Percentiles rank a stretch among this genome's conserved stretches.
phyloP scores from a whole-genome alignment of 2,113 vertebrate genomes.

The Burhinus oedicnemus region DNA sequence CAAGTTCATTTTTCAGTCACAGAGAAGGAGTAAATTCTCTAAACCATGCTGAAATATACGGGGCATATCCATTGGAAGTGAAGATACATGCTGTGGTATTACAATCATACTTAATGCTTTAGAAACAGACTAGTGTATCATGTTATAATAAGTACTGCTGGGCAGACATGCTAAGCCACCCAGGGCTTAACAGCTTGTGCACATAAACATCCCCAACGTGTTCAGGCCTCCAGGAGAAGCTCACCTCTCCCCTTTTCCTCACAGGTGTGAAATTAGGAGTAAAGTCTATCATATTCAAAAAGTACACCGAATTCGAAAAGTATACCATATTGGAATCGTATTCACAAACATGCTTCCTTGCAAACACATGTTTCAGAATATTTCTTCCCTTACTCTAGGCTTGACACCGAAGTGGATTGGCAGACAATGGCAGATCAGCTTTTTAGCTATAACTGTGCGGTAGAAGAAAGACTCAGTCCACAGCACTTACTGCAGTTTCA shows the following conservation, averaged over 20 bases:
- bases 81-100: background rate
- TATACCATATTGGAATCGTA: background rate
- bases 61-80: background rate
- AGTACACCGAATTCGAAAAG: background rate
- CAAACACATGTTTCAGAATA: background rate
- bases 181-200: background rate
- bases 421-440: background rate
- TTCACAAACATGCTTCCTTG: background rate
- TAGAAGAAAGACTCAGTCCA: background rate
- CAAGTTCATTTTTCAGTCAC: conserved; percentile 14
- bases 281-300: background rate
- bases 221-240: background rate
- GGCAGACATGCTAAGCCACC: background rate
- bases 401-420: background rate
- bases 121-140: background rate
- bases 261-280: background rate
- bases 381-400: background rate
- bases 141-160: background rate
- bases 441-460: background rate
- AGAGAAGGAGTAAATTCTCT: background rate
- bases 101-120: background rate
- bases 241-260: background rate
- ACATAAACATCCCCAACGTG: background rate
- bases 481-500: background rate
- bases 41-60: conserved; percentile 1